Evolutionary conservation across 2,113 vertebrate genomes (phyloP).

Genomic region (Synchiropus splendidus): DNA sequence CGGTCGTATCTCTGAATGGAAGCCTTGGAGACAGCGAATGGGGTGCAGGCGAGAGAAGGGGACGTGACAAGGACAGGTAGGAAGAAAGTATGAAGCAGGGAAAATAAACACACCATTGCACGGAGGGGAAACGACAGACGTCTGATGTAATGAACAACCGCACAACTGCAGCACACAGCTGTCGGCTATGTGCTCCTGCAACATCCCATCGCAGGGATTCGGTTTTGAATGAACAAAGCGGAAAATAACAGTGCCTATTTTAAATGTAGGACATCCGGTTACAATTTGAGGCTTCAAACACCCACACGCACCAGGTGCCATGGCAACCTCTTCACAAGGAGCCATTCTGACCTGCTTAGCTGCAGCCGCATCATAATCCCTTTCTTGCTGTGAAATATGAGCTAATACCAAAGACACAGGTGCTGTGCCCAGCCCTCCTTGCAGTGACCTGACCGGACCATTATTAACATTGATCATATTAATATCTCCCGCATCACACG

Average conservation of each 20-base stretch:
- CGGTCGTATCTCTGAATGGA: conserved; percentile 55
- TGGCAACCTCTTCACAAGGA: conserved; percentile 37
- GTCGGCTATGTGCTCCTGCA: too few relatives aligned
- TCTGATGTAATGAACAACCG: not conserved
- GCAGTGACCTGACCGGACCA: too few relatives aligned
- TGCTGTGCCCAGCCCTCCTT: too few relatives aligned
- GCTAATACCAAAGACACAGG: conserved; percentile 22
- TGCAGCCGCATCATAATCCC: conserved; percentile 30
- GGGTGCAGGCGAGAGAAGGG: conserved; percentile 12
- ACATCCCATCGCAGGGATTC: too few relatives aligned
- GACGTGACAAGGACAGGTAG: conserved; percentile 32
- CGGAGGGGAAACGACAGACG: conserved; percentile 11
- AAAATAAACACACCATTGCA: conserved; percentile 8
- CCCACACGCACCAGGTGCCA: conserved; percentile 43
- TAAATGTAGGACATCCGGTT: conserved; percentile 48
- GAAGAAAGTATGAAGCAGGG: conserved; percentile 4
- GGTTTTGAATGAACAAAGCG: conserved; percentile 3
- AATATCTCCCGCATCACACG: too few relatives aligned
- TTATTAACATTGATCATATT: too few relatives aligned
- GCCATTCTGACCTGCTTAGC: conserved; percentile 40
- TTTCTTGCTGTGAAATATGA: conserved; percentile 27
- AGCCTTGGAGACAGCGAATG: conserved; percentile 36
- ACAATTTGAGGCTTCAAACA: conserved; percentile 30
- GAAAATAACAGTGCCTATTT: conserved; percentile 36
- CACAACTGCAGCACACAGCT: too few relatives aligned